These are phyloP conservation scores for Hydrotaea cyrtoneurina DNA, from an alignment of 2,888 invertebrate genomes.

Conservation along the genomic window DNA sequence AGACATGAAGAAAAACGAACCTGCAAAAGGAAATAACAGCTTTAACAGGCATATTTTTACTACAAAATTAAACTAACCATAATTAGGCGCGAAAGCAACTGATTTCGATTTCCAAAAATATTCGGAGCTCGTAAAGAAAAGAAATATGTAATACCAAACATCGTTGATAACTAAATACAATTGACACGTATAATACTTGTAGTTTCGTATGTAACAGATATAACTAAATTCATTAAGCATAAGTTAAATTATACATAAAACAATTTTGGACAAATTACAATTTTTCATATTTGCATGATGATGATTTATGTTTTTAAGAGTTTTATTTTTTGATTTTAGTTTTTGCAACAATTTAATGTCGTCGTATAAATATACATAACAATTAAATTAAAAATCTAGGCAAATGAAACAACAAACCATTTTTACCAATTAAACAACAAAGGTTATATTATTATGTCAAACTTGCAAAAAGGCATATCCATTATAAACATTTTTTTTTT, in stretches of 20 bases:
- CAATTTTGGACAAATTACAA: slow-evolving; percentile 40
- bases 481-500: slow-evolving; percentile 41
- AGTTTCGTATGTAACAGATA: slow-evolving; percentile 59
- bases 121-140: slow-evolving; percentile 6
- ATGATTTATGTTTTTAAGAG: slow-evolving; percentile 27
- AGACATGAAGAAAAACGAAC: slow-evolving; percentile 51
- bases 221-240: slow-evolving; percentile 51
- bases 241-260: slow-evolving; percentile 53
- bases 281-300: slow-evolving; percentile 38
- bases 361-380: slow-evolving; percentile 3
- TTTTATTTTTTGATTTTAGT: slow-evolving; percentile 26
- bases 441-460: slow-evolving; percentile 12
- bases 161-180: slow-evolving; percentile 57
- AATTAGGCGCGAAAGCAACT: slow-evolving; percentile 32
- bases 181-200: slow-evolving; percentile 60
- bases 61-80: slow-evolving; percentile 47
- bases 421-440: neutral
- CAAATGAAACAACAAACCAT: slow-evolving; percentile 21
- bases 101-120: slow-evolving; percentile 57
- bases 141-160: neutral
- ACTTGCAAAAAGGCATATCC: slow-evolving; percentile 50
- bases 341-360: slow-evolving; percentile 26
- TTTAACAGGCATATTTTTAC: slow-evolving; percentile 64
- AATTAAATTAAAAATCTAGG: slow-evolving; percentile 4
- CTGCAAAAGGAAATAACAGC: slow-evolving; percentile 59